Base-by-base conservation (phyloP, 2,797 vertebrate genomes). In the Sebastes baramenuke region DNA sequence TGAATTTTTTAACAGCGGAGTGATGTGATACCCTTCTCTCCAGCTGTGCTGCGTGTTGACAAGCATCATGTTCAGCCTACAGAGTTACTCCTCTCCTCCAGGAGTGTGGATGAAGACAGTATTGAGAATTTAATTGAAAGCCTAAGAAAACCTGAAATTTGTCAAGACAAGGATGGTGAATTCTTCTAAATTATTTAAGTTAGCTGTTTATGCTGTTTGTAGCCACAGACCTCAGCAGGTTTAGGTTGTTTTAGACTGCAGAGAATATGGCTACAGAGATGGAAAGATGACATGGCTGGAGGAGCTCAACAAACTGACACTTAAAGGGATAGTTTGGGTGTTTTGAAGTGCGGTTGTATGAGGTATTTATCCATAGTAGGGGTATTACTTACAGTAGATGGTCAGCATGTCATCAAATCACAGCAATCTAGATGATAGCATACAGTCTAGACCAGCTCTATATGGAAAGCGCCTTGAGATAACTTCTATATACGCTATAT, bases 1-100 rank as follows among this genome's bases (percentile, higher is more conserved):
- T 69, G 32, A 76, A 71, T 87, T 65, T 56, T 80, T 80, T 36
- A 81, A 76, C 73, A 55, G 42, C 2, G 1, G 24, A 42, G n/a
- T 42, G 27, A 79, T 64, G 54, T 52, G 7, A 68, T 56, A 77
- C n/a, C 4, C 29, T 30, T 67, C 32, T 77, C 11, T 72, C 66
- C 60, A 46, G 79, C 87, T 81, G 65, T 34, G 54, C 30, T 38
- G 34, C 9, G 0, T 67, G 38, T 22, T 68, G 68, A 64, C n/a
- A 10, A 64, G 32, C 55, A 68, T 68, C 77, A 49, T 42, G 60
- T 69, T 75, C 24, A 62, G 55, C 68, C 38, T 18, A 8, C 75
- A 74, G 30, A 56, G 32, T 56, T n/a, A 20, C 12, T 52, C 6
- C n/a, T 55, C 61, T 65, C 29, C 29, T 20, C 29, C 29, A 32